Evolutionary conservation across 2,888 invertebrate species (phyloP).

Genomic region (Petrolisthes cinctipes): DNA sequence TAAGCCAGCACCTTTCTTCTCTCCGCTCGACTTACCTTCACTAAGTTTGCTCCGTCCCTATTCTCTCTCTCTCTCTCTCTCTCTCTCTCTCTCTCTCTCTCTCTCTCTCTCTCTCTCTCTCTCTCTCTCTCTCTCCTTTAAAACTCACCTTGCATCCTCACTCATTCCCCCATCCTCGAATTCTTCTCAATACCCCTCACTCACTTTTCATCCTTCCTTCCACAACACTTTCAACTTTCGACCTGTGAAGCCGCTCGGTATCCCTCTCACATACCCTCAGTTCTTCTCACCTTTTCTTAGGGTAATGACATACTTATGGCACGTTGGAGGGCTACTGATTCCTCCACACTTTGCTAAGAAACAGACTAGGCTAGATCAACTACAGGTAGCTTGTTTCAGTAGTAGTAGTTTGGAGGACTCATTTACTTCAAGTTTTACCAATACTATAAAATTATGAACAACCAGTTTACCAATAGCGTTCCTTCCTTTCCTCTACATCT

Average conservation of each 20-base stretch:
- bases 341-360: too few relatives aligned
- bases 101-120: not conserved
- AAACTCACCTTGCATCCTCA: not conserved
- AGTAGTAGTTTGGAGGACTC: too few relatives aligned
- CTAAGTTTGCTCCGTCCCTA: not conserved
- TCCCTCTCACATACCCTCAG: not conserved
- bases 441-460: too few relatives aligned
- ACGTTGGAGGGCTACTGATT: too few relatives aligned
- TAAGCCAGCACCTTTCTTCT: not conserved
- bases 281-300: not conserved
- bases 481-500: not conserved
- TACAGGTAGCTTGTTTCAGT: too few relatives aligned
- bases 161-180: conserved; percentile 10
- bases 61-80: not conserved
- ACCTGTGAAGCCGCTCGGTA: not conserved
- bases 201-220: conserved; percentile 2
- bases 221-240: not conserved
- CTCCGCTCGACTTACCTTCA: not conserved
- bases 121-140: not conserved
- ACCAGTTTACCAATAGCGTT: too few relatives aligned
- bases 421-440: too few relatives aligned
- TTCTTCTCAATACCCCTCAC: not conserved
- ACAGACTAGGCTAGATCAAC: too few relatives aligned
- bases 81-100: conserved; percentile 1
- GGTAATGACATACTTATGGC: too few relatives aligned